These are phyloP conservation scores for Drosophila prolongata DNA, from an alignment of 2,888 invertebrate species.

Conservation along the genomic window DNA sequence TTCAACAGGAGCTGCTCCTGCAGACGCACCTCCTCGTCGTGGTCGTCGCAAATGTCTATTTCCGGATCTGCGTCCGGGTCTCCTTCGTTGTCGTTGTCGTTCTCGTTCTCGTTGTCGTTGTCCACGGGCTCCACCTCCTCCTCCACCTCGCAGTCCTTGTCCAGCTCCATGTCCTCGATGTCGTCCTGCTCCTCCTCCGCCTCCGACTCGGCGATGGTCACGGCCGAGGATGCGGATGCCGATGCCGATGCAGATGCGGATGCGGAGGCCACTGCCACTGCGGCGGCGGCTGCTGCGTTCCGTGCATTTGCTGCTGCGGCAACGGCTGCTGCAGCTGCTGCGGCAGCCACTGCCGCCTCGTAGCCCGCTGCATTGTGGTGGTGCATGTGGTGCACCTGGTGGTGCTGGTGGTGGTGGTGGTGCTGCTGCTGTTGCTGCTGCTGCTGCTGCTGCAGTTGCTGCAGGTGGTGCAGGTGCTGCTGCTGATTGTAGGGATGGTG, in stretches of 20 bases:
- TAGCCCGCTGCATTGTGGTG: constrained; percentile 63
- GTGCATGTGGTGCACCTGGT: constrained; percentile 54
- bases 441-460: constrained; percentile 75
- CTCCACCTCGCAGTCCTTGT: constrained; percentile 59
- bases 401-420: constrained; percentile 32
- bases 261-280: constrained; percentile 57
- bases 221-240: constrained; percentile 40
- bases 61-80: constrained; percentile 53
- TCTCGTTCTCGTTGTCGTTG: constrained; percentile 48
- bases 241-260: constrained; percentile 34
- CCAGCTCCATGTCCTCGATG: constrained; percentile 52
- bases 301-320: constrained; percentile 66
- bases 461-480: constrained; percentile 79
- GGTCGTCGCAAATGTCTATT: constrained; percentile 81
- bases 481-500: constrained; percentile 82
- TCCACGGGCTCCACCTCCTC: constrained; percentile 54
- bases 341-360: constrained; percentile 68
- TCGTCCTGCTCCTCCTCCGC: constrained; percentile 60
- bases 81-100: constrained; percentile 46
- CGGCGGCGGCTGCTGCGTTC: constrained; percentile 63
- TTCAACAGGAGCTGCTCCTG: constrained; percentile 69
- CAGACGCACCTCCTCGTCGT: constrained; percentile 65
- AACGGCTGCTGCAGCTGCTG: constrained; percentile 66
- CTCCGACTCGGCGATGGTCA: constrained; percentile 56
- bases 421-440: constrained; percentile 57